Evolutionary conservation across 2,888 invertebrate species (phyloP).

Genomic region (Habroteleia sp.): DNA sequence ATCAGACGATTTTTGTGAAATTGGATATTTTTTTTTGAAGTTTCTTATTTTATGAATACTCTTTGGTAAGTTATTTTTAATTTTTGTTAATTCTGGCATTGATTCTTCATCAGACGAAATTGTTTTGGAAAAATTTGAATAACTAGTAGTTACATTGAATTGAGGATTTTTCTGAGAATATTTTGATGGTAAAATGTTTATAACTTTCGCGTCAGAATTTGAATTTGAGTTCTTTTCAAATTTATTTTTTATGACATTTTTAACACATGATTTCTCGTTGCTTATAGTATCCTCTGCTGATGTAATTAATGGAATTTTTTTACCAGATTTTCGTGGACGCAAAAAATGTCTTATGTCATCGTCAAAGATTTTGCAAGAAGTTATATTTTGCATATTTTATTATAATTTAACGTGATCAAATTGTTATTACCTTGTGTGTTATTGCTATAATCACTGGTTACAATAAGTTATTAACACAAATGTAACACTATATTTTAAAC

Average conservation of each 20-base stretch:
- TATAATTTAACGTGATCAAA: no score
- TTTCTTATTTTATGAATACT: constrained; percentile 41
- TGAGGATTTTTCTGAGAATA: constrained; percentile 21
- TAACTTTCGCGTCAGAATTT: constrained; percentile 7
- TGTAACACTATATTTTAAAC: no score
- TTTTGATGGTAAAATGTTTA: constrained; percentile 35
- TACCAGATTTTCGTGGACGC: constrained; percentile 16
- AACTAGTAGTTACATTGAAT: constrained; percentile 4
- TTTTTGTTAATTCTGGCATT: constrained; percentile 44
- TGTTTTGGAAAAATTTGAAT: constrained; percentile 20
- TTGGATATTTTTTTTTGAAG: constrained; percentile 34
- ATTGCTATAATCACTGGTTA: no score
- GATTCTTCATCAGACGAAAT: constrained; percentile 50
- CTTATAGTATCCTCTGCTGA: not conserved
- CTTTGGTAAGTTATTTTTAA: constrained; percentile 7
- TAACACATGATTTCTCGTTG: constrained; percentile 25
- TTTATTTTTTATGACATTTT: constrained; percentile 47
- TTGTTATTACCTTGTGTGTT: no score
- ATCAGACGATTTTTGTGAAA: constrained; percentile 7
- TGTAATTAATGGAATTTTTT: not conserved
- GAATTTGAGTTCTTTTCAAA: constrained; percentile 26
- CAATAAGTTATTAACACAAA: no score
- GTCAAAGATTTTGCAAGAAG: constrained; percentile 46
- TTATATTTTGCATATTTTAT: no score
- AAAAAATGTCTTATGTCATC: constrained; percentile 46